Evolutionary conservation across 2,113 vertebrate species (phyloP), one percentile per base, ranked within the genome.

Genomic region (Ovis canadensis): DNA sequence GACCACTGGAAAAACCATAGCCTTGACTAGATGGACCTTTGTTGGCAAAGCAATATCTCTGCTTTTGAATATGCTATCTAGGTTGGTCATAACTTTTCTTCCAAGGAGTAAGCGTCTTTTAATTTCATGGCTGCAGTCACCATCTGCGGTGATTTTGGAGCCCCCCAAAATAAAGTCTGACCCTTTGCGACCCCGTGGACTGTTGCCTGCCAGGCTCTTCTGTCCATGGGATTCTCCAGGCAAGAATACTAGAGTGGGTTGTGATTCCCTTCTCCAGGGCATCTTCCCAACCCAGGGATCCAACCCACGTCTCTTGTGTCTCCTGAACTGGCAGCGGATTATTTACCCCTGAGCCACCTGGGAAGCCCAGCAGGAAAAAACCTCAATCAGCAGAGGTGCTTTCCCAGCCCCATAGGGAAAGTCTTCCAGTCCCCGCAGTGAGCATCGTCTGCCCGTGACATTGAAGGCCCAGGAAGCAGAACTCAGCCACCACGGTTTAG

Each of bases 371-470:
- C 36, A 14, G 36, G 71, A 43, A 77, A 77, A 67, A 62, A 31
- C 14, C 40, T 43, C 12, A 16, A 25, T 80, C 29, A 3, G 16
- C 6, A n/a, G 59, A 67, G 81, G 59, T 2, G 60, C 2, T 52
- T 62, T 45, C 21, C 29, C n/a, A 48, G 55, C 45, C n/a, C 15
- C 55, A 11, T 12, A 15, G 13, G 36, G 55, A 27, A 40, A 5
- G 74, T 14, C 10, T 25, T 52, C 12, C 7, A 21, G 55, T 3
- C 29, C 1, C 1, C 0, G 2, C 2, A 2, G 27, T 25, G 5
- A 85, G 13, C 9, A 6, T 5, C 8, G 0, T 5, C 85, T 7
- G 12, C n/a, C 81, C 7, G 0, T 5, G 64, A 27, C 14, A 27
- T 74, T 23, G 43, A n/a, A 33, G 59, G 25, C 14, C 62, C 52